Evolutionary conservation across 2,113 vertebrate genomes (phyloP), one percentile per base, ranked within the genome.

Genomic region (Crocuta crocuta): DNA sequence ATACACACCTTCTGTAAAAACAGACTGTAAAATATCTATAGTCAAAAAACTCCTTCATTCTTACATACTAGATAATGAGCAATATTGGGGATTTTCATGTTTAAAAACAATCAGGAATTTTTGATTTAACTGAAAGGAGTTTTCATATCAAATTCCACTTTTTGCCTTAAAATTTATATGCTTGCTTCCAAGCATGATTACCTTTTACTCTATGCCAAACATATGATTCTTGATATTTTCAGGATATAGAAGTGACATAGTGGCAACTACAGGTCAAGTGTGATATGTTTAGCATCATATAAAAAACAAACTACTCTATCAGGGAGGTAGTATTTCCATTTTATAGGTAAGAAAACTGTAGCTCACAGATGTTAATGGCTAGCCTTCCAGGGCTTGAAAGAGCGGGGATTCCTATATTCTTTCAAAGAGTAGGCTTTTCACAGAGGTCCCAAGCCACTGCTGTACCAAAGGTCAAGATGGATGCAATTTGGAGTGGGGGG

Each of bases 151-250:
- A 74, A 43, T 61, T 79, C 84, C 10, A 83, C 66, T 79, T 79
- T 65, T 91, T 48, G 1, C 43, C 8, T 53, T 9, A 48, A 87
- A 65, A 88, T 71, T 95, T 89, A 61, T 88, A 50, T 68, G 68
- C 24, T 74, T 84, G 10, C 6, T 96, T 89, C 48, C 13, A 74
- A 81, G 45, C 13, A 50, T 21, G 7, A 70, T 63, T 31, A 78
- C 21, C 28, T 91, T 96, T 88, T 48, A 58, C 50, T 78, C 65
- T 83, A 39, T 39, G 3, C 31, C 16, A 73, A 93, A 68, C 11
- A 33, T 48, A 79, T 94, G 93, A 80, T 58, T 71, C 48, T 88
- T 66, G 19, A 66, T 76, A 78, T 86, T 85, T 76, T 81, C n/a
- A 89, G 43, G 70, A 48, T 43, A 17, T 5, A 31, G 35, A 94